Conservation (phyloP, 2,797 vertebrate species). For the Melanotaenia maccullochi region DNA sequence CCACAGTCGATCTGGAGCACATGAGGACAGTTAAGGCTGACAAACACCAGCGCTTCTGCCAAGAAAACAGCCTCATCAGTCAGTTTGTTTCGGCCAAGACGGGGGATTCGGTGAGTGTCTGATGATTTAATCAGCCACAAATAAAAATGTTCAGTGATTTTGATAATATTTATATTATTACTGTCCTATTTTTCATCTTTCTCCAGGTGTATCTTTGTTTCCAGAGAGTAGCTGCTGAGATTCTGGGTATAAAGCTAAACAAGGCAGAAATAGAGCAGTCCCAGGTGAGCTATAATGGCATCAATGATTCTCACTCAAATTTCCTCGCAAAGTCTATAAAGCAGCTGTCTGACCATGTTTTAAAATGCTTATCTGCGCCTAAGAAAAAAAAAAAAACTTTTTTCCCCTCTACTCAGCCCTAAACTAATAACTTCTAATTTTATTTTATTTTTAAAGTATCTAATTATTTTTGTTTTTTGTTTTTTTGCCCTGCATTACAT, state of each 20-base stretch:
- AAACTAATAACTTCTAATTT: neutral
- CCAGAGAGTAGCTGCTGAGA: conserved; percentile 96
- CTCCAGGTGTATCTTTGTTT: conserved; percentile 96
- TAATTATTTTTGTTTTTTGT: neutral
- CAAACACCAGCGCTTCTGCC: conserved; percentile 96
- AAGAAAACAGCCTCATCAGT: conserved; percentile 93
- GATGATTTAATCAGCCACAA: neutral
- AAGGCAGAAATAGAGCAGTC: conserved; percentile 99
- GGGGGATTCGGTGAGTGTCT: conserved; percentile 92
- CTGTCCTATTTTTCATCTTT: conserved; percentile 12
- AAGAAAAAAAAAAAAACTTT: neutral
- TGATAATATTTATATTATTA: neutral
- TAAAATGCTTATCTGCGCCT: conserved; percentile 5
- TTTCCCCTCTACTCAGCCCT: neutral
- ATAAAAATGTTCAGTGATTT: conserved; percentile 7
- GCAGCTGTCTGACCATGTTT: neutral
- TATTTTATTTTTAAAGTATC: neutral
- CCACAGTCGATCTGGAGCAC: conserved; percentile 97
- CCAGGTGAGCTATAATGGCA: conserved; percentile 85
- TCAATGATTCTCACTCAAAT: conserved; percentile 7
- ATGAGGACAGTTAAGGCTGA: conserved; percentile 96
- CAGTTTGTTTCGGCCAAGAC: conserved; percentile 98
- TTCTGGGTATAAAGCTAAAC: conserved; percentile 97
- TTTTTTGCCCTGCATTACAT: neutral
- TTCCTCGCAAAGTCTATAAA: neutral